Evolutionary conservation across 2,797 vertebrate genomes (phyloP).

Genomic region (Myiothlypis coronata): DNA sequence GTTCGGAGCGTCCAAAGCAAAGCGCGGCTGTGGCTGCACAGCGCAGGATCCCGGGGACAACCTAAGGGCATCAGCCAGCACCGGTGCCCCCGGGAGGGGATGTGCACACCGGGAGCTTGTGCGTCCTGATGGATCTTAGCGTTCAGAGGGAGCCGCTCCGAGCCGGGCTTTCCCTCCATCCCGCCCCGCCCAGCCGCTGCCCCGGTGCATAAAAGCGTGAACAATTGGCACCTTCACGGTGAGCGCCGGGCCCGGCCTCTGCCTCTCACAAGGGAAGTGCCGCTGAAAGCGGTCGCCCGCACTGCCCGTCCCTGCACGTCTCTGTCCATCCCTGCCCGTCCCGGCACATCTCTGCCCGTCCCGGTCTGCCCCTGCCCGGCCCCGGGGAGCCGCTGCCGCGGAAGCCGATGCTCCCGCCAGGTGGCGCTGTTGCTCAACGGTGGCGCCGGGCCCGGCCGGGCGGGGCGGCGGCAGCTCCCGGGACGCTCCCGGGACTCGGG

Average conservation of each 20-base stretch:
- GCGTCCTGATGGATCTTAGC: neutral
- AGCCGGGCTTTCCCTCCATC: neutral
- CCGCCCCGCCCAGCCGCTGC: neutral
- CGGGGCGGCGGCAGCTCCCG: neutral
- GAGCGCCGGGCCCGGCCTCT: neutral
- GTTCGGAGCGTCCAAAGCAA: neutral
- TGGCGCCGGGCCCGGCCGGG: neutral
- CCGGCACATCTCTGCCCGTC: neutral
- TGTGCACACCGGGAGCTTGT: no score
- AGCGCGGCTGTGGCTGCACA: rapidly evolving
- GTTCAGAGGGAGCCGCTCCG: neutral
- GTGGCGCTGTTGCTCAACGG: constrained; percentile 26
- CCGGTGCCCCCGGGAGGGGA: neutral
- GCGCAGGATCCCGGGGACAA: no score
- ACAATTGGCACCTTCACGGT: neutral
- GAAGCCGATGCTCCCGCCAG: neutral
- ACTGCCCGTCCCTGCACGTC: no score
- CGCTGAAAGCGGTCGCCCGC: no score
- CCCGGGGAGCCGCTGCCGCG: neutral
- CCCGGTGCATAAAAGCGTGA: neutral
- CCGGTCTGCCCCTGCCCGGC: neutral
- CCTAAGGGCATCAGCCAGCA: rapidly evolving
- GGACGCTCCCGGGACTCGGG: neutral
- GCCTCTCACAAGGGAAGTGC: neutral
- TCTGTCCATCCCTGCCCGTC: rapidly evolving